Base-by-base conservation (phyloP, 1,140 invertebrate genomes). In the Coelopa frigida region DNA sequence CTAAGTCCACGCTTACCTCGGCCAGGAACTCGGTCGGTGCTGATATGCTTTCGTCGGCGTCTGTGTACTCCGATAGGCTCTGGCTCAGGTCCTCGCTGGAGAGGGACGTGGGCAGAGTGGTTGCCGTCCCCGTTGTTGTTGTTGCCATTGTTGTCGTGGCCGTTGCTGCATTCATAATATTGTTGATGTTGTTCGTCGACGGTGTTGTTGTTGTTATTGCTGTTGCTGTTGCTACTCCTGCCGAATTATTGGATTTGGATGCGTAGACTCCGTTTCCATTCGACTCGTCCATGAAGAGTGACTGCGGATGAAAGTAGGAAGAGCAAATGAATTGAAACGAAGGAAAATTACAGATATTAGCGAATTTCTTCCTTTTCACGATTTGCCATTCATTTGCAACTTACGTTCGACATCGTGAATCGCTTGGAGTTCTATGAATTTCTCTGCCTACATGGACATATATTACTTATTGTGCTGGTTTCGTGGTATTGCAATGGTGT, bases 11-110 rank as follows among this genome's bases (percentile, higher is more conserved):
- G 42, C 54, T 65, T 57, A 82, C 81, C 76, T 84, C 82, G 17
- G 82, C 81, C 4, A 84, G 65, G 60, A 82, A 82, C 61, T 84
- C 81, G 37, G 80, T 83, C 15, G 82, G 81, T 15, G 81, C 81
- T 26, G 75, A 76, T 52, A 79, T 75, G 45, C 78, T 75, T 56
- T 83, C 80, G 58, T 83, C 80, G 23, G 81, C 80, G 58, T 84
- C 81, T 15, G 81, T 83, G 56, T 82, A 81, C 56, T 82, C 81
- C 46, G 56, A 65, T 44, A 61, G 65, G 56, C 55, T 72, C 44
- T 63, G 58, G 43, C 66, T 69, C n/a, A 67, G 55, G 46, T 69
- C 65, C 54, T 68, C 65, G 48, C 58, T 67, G n/a, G 66, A 68
- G 21, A 57, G 54, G 47, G 65, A 61, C 46, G 62, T 61, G 39